Conservation (phyloP, 2,113 vertebrate genomes). For the Periophthalmus modestus region DNA sequence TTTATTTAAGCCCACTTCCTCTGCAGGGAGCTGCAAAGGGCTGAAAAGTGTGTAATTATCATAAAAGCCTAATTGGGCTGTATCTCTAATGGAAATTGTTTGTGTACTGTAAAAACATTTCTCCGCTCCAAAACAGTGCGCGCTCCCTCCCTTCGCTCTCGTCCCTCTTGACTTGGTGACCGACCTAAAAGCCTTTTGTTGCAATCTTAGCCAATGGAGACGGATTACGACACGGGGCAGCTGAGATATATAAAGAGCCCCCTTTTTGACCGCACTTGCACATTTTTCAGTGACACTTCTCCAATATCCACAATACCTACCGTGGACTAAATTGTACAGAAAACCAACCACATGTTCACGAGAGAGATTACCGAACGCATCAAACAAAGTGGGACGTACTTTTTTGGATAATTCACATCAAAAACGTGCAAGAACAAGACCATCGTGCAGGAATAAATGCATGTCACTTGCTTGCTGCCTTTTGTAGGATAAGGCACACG, state of each 20-base stretch:
- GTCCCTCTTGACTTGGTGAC: slow-evolving; percentile 84
- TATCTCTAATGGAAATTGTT: slow-evolving; percentile 44
- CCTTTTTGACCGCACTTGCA: slow-evolving; percentile 80
- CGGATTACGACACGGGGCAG: slow-evolving; percentile 92
- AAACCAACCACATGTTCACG: slow-evolving; percentile 64
- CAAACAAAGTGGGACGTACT: slow-evolving; percentile 61
- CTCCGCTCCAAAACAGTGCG: slow-evolving; percentile 52
- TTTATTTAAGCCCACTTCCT: slow-evolving; percentile 18
- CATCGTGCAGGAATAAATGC: slow-evolving; percentile 67
- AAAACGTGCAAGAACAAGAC: slow-evolving; percentile 24
- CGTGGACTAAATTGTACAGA: slow-evolving; percentile 70
- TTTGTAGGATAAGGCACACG: slow-evolving; percentile 59
- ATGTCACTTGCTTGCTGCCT: slow-evolving; percentile 57
- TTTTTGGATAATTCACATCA: slow-evolving; percentile 44
- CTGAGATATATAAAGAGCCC: slow-evolving; percentile 92
- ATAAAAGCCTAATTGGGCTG: slow-evolving; percentile 42
- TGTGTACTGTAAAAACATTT: slow-evolving; percentile 64
- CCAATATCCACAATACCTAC: slow-evolving; percentile 67
- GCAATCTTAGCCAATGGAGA: slow-evolving; percentile 93
- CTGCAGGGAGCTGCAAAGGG: slow-evolving; percentile 2
- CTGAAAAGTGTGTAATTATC: slow-evolving; percentile 18
- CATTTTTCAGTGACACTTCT: slow-evolving; percentile 82
- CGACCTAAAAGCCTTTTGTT: slow-evolving; percentile 96
- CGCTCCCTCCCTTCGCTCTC: slow-evolving; percentile 71
- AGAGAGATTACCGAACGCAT: slow-evolving; percentile 65